Conservation (phyloP, 2,797 vertebrate species). For the Acropternis orthonyx region DNA sequence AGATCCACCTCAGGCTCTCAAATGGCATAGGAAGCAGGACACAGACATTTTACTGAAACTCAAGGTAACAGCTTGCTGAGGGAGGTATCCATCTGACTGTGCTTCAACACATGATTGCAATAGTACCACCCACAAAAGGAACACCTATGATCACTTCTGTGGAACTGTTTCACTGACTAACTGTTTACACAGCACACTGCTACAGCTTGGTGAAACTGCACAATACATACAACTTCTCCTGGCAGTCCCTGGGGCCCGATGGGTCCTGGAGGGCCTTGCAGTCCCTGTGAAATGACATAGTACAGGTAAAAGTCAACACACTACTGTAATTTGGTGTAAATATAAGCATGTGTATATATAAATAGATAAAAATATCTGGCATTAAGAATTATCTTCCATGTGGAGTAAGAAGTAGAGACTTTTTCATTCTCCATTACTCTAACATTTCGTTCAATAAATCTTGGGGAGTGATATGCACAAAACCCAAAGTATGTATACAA, state of each 20-base stretch:
- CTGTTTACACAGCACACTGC: not conserved
- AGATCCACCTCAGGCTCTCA: not conserved
- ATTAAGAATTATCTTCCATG: not conserved
- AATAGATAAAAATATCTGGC: not conserved
- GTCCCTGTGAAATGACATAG: constrained; percentile 78
- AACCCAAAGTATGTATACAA: not conserved
- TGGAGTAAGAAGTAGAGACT: not conserved
- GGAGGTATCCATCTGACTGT: not conserved
- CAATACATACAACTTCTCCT: constrained; percentile 86
- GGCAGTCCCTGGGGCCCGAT: constrained; percentile 83
- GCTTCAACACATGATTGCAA: not conserved
- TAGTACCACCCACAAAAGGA: not conserved
- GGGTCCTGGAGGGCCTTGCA: constrained; percentile 83
- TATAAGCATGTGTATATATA: not conserved
- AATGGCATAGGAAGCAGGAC: not conserved
- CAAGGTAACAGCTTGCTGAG: not conserved
- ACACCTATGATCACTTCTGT: not conserved
- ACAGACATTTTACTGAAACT: not conserved
- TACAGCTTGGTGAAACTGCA: not conserved
- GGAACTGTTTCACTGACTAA: not conserved
- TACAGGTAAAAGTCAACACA: not conserved
- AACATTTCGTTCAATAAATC: not conserved
- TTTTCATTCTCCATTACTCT: not conserved
- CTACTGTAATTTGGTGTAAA: not conserved
- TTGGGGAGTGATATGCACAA: not conserved